These are phyloP conservation scores for Nymphalis urticae DNA, from an alignment of 2,888 invertebrate species.

Conservation along the genomic window DNA sequence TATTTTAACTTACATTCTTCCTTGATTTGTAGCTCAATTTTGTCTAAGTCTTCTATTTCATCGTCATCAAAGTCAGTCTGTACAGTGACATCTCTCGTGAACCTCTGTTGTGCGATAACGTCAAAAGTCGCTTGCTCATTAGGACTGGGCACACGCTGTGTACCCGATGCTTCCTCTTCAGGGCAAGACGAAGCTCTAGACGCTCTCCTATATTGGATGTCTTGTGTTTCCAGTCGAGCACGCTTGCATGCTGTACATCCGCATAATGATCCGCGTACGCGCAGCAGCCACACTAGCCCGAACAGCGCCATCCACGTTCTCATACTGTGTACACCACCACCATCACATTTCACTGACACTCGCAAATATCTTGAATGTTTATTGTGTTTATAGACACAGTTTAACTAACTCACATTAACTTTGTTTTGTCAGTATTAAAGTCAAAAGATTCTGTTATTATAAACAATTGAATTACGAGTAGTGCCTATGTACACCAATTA, in stretches of 20 bases:
- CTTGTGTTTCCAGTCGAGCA: slow-evolving; percentile 63
- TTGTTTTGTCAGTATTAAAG: not conserved
- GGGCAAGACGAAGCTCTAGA: slow-evolving; percentile 33
- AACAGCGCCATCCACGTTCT: slow-evolving; percentile 90
- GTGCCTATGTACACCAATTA: too few species aligned
- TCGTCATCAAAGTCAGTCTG: slow-evolving; percentile 79
- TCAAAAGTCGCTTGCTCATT: slow-evolving; percentile 69
- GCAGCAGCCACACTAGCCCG: slow-evolving; percentile 92
- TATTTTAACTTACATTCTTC: slow-evolving; percentile 68
- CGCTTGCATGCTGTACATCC: slow-evolving; percentile 87
- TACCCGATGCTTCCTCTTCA: slow-evolving; percentile 53
- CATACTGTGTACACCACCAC: slow-evolving; percentile 73
- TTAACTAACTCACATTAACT: not conserved
- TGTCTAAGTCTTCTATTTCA: slow-evolving; percentile 69
- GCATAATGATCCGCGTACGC: slow-evolving; percentile 90
- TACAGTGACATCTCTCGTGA: slow-evolving; percentile 76
- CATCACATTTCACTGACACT: slow-evolving; percentile 46
- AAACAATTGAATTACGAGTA: not conserved
- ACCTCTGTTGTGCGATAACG: slow-evolving; percentile 72
- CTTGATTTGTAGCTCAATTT: slow-evolving; percentile 73
- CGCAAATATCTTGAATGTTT: slow-evolving; percentile 15
- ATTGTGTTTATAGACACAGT: not conserved
- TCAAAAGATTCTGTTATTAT: not conserved
- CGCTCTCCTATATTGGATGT: slow-evolving; percentile 46
- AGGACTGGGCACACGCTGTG: slow-evolving; percentile 69